A percentile compares a stretch with the other conserved stretches of the same genome.
phyloP scores from a whole-genome alignment of 2,888 invertebrate genomes.

The Aphidius colemani region DNA sequence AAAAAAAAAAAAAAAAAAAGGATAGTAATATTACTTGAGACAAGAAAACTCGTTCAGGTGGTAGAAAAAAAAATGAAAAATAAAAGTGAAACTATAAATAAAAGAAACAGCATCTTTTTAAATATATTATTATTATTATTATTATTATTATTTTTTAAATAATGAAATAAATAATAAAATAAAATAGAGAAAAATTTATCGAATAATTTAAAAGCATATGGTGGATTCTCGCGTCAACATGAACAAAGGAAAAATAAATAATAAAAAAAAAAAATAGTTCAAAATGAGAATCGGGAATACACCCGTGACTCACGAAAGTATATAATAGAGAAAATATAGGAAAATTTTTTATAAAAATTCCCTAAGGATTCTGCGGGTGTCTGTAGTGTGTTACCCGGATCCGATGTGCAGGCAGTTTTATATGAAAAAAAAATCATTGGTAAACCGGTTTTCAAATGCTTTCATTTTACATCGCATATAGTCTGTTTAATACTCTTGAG shows the following conservation, averaged over 20 bases:
- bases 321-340: constrained; percentile 15
- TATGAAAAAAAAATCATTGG: constrained; percentile 42
- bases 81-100: too few species aligned
- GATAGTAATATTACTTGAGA: too few species aligned
- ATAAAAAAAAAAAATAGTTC: not conserved
- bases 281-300: constrained; percentile 36
- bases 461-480: constrained; percentile 14
- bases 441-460: constrained; percentile 49
- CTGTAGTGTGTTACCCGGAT: constrained; percentile 50
- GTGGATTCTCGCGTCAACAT: not conserved
- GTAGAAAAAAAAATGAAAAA: constrained; percentile 19
- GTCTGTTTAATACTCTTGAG: too few species aligned
- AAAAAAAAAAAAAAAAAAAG: too few species aligned
- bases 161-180: too few species aligned
- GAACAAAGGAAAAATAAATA: constrained; percentile 17
- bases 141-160: not conserved
- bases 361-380: constrained; percentile 30
- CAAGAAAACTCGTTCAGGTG: constrained; percentile 31
- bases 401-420: constrained; percentile 46
- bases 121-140: not conserved
- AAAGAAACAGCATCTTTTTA: too few species aligned
- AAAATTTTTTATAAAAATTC: constrained; percentile 9
- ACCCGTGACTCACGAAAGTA: constrained; percentile 20
- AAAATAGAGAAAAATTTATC: too few species aligned
- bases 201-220: too few species aligned